Evolutionary conservation across 2,797 vertebrate species (phyloP).

Genomic region (Phyllotis vaccarum): DNA sequence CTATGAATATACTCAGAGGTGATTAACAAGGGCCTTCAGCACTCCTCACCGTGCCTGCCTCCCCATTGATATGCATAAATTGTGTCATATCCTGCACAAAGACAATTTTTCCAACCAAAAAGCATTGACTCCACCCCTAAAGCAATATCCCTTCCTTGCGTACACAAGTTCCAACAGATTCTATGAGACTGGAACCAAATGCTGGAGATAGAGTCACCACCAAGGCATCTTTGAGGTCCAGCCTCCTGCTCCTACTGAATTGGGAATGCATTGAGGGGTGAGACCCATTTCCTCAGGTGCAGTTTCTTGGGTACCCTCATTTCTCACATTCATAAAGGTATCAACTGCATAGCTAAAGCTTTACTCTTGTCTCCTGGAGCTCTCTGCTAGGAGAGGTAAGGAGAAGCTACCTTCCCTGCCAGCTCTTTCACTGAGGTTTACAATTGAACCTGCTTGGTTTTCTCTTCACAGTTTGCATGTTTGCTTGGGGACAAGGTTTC

Average conservation of each 20-base stretch:
- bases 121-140: not conserved
- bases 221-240: too few species aligned
- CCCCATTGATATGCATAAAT: not conserved
- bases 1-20: too few species aligned
- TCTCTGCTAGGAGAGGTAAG: not conserved
- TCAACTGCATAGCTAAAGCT: accelerated
- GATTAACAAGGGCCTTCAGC: not conserved
- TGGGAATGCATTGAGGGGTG: not conserved
- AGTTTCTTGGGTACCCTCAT: not conserved
- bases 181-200: not conserved
- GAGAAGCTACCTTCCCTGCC: not conserved
- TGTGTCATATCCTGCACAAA: not conserved
- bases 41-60: not conserved
- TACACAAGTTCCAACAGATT: not conserved
- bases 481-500: not conserved
- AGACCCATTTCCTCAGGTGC: not conserved
- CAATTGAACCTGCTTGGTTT: not conserved
- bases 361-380: too few species aligned
- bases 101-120: not conserved
- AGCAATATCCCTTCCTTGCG: not conserved
- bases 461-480: not conserved
- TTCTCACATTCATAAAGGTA: not conserved
- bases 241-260: not conserved
- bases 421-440: not conserved
- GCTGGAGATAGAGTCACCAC: not conserved